Evolutionary conservation across 2,797 vertebrate species (phyloP).

Genomic region (Bradypus variegatus): DNA sequence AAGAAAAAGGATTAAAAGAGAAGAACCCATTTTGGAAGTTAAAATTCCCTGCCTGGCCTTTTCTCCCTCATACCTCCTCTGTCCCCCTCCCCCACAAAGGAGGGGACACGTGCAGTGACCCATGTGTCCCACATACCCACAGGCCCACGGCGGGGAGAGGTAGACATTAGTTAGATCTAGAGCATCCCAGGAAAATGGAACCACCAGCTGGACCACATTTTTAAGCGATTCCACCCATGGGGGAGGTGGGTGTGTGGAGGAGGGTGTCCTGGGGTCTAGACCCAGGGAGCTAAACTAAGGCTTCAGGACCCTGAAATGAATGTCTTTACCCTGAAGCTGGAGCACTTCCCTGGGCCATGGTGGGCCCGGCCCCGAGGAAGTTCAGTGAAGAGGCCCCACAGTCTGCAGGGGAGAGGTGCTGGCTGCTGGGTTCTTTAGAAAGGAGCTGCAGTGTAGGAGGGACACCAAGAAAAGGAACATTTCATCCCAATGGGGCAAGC

Average conservation of each 20-base stretch:
- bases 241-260: not conserved
- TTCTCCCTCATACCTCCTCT: not conserved
- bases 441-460: not conserved
- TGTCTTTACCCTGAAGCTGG: not conserved
- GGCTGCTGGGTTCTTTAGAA: not conserved
- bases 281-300: not conserved
- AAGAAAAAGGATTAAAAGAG: not conserved
- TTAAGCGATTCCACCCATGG: no score
- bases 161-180: not conserved
- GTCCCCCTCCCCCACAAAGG: not conserved
- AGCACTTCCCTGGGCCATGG: not conserved
- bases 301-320: not conserved
- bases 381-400: not conserved
- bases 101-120: not conserved
- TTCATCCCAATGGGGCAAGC: not conserved
- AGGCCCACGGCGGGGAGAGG: not conserved
- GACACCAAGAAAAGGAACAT: not conserved
- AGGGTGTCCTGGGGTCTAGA: not conserved
- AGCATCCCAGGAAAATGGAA: not conserved
- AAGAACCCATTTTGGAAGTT: not conserved
- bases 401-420: not conserved
- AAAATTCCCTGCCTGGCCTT: not conserved
- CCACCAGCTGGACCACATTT: not conserved
- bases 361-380: not conserved
- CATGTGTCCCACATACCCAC: not conserved